Conservation (phyloP, 2,888 invertebrate genomes). For the Pocota personata region DNA sequence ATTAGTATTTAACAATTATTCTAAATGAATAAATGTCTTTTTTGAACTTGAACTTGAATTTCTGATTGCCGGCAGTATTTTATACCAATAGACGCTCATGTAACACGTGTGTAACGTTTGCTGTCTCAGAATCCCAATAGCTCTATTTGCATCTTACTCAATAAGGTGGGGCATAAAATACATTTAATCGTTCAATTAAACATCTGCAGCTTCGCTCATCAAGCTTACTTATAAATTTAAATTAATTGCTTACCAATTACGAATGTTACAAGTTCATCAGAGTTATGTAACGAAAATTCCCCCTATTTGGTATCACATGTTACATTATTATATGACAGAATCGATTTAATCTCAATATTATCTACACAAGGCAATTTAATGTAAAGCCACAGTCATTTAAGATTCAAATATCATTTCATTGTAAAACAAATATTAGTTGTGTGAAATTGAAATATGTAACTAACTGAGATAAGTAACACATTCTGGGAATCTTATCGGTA, state of each 20-base stretch:
- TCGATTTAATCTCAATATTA: background rate
- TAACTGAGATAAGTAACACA: background rate
- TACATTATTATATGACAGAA: background rate
- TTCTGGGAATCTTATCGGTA: background rate
- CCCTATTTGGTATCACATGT: background rate
- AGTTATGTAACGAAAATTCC: background rate
- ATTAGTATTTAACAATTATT: no score
- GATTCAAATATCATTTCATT: background rate
- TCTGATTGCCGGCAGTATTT: no score
- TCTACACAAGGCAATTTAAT: background rate
- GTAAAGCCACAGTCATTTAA: background rate
- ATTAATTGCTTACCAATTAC: background rate
- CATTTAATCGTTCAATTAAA: background rate
- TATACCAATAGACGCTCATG: background rate
- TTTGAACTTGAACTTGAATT: no score
- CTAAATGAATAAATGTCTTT: no score
- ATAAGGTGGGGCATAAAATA: background rate
- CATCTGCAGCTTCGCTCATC: background rate
- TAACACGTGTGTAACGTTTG: background rate
- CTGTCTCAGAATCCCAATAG: background rate
- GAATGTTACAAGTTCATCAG: background rate
- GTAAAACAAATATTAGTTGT: no score
- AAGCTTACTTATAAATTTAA: background rate
- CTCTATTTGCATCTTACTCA: background rate
- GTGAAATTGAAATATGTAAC: no score